Percentiles rank a stretch among this genome's conserved stretches.
Conservation (phyloP, 2,113 vertebrate species). For the Columba livia region DNA sequence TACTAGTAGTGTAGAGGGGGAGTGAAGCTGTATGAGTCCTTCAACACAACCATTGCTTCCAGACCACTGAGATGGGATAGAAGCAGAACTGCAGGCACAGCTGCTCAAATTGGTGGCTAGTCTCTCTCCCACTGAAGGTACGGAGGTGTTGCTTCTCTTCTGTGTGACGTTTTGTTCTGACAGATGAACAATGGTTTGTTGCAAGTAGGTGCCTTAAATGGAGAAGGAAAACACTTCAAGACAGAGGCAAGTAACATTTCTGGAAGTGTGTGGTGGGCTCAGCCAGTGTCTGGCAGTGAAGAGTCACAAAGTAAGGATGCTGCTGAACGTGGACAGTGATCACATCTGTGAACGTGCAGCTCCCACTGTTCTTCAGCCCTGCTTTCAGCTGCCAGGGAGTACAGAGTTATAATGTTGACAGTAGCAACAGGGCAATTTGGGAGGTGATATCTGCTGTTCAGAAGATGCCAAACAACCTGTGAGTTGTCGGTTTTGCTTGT, state of each 20-base stretch:
- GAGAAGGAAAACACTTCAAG: background rate
- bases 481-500: background rate
- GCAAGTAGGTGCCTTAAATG: background rate
- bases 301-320: background rate
- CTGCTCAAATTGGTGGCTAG: background rate
- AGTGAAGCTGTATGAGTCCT: background rate
- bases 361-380: background rate
- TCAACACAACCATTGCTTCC: background rate
- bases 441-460: background rate
- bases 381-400: background rate
- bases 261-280: background rate
- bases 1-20: background rate
- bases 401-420: rapidly evolving
- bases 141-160: background rate
- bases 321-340: background rate
- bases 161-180: background rate
- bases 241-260: background rate
- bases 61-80: background rate
- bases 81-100: background rate
- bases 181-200: background rate
- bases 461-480: background rate
- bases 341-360: background rate
- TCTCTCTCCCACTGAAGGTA: background rate
- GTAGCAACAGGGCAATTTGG: background rate
- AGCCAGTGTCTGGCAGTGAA: background rate